A percentile compares a stretch with the other conserved stretches of the same genome.
Conservation (phyloP, 2,888 invertebrate species). For the Selenia dentaria region DNA sequence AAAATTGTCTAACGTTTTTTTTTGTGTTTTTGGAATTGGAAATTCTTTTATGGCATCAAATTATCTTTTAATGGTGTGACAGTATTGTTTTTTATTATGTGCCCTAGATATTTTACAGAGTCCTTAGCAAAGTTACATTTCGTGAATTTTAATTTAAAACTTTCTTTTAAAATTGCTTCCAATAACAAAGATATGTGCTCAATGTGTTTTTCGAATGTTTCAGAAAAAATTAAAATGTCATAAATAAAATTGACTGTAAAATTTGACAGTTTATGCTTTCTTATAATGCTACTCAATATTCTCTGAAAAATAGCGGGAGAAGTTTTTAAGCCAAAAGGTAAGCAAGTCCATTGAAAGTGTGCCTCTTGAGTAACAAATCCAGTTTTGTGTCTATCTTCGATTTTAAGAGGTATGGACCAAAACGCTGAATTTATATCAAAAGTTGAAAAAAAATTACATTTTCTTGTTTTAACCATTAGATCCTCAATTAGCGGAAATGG, state of each 20-base stretch:
- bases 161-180: background rate
- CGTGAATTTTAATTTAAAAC: slow-evolving; percentile 27
- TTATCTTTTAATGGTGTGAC: slow-evolving; percentile 37
- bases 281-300: background rate
- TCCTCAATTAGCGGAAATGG: slow-evolving; percentile 42
- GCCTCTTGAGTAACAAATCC: slow-evolving; percentile 41
- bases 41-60: slow-evolving; percentile 36
- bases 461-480: slow-evolving; percentile 45
- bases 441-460: no score
- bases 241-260: background rate
- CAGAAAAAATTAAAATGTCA: slow-evolving; percentile 1
- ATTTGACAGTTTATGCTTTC: background rate
- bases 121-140: slow-evolving; percentile 16
- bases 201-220: background rate
- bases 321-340: no score
- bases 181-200: background rate
- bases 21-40: slow-evolving; percentile 25
- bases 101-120: slow-evolving; percentile 28
- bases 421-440: no score
- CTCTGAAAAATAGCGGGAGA: background rate
- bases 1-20: slow-evolving; percentile 33
- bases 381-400: slow-evolving; percentile 48
- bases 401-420: slow-evolving; percentile 52
- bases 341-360: slow-evolving; percentile 26
- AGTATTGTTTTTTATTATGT: slow-evolving; percentile 27